Conservation (phyloP, 2,888 invertebrate species). For the Spisula subtruncata region DNA sequence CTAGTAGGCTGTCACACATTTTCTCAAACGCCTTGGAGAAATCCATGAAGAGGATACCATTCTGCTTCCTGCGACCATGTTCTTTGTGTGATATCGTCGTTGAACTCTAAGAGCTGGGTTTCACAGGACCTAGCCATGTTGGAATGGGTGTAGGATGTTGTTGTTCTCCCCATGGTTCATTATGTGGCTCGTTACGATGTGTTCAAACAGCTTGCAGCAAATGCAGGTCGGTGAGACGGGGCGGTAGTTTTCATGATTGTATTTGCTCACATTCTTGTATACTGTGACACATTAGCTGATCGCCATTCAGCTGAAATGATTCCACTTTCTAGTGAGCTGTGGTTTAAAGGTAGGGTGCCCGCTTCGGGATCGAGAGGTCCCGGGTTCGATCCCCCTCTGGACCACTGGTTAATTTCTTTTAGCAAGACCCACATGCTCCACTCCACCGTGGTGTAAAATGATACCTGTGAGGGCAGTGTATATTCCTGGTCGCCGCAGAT, state of each 20-base stretch:
- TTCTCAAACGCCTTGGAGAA: constrained; percentile 66
- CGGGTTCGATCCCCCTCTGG: neutral
- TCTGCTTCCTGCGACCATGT: constrained; percentile 44
- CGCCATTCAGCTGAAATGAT: neutral
- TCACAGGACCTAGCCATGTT: constrained; percentile 53
- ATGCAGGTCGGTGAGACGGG: constrained; percentile 23
- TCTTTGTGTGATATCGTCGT: constrained; percentile 32
- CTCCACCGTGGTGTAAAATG: too few relatives aligned
- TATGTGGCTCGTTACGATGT: neutral
- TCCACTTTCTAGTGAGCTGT: too few relatives aligned
- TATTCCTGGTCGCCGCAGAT: too few relatives aligned
- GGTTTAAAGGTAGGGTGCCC: neutral
- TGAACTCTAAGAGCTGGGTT: constrained; percentile 42
- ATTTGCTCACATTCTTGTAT: constrained; percentile 12
- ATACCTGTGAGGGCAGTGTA: too few relatives aligned
- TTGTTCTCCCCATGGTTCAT: constrained; percentile 28
- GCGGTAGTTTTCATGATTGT: constrained; percentile 8
- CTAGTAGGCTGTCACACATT: constrained; percentile 36
- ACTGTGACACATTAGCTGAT: neutral
- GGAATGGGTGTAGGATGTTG: constrained; percentile 33
- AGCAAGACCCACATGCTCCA: too few relatives aligned
- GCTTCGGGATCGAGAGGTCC: neutral
- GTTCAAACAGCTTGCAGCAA: constrained; percentile 16
- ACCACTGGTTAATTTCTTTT: too few relatives aligned
- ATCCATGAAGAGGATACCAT: constrained; percentile 46